A percentile compares a stretch with the other conserved stretches of the same genome.
Evolutionary conservation across 2,797 vertebrate genomes (phyloP).

Genomic region (Labroides dimidiatus): DNA sequence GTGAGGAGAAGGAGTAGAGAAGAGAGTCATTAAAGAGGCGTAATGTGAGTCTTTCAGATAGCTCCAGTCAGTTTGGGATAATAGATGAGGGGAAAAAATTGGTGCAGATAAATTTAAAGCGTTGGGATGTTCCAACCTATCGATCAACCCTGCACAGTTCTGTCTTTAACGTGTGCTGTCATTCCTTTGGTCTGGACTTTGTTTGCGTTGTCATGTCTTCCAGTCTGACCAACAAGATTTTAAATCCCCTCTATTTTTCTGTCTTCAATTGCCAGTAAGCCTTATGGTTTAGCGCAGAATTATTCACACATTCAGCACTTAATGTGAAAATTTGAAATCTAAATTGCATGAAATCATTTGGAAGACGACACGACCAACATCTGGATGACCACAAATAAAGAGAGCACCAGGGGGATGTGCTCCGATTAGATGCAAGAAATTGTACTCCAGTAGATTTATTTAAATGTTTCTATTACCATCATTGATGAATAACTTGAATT

Average conservation of each 20-base stretch:
- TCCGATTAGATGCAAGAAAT: slow-evolving; percentile 51
- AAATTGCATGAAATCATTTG: slow-evolving; percentile 29
- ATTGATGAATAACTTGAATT: slow-evolving; percentile 78
- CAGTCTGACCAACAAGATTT: slow-evolving; percentile 63
- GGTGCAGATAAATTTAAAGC: neutral
- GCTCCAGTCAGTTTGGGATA: slow-evolving; percentile 4
- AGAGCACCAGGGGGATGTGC: slow-evolving; percentile 53
- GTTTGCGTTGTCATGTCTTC: slow-evolving; percentile 69
- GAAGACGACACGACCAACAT: slow-evolving; percentile 34
- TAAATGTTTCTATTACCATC: slow-evolving; percentile 73
- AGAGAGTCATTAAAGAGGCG: slow-evolving; percentile 5
- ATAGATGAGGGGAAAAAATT: neutral
- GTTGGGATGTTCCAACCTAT: neutral
- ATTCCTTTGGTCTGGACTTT: slow-evolving; percentile 49
- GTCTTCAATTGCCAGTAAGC: slow-evolving; percentile 64
- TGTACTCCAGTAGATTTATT: slow-evolving; percentile 74
- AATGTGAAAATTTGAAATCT: slow-evolving; percentile 32
- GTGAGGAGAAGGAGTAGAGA: slow-evolving; percentile 8
- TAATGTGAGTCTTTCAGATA: slow-evolving; percentile 8
- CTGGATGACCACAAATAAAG: slow-evolving; percentile 21
- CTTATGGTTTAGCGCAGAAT: slow-evolving; percentile 63
- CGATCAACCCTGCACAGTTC: neutral
- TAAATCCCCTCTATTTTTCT: slow-evolving; percentile 43
- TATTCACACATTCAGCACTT: slow-evolving; percentile 48
- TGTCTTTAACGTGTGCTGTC: slow-evolving; percentile 46